These are phyloP conservation scores for Hirudinaria manillensis DNA, from an alignment of 2,888 invertebrate genomes.

Conservation along the genomic window DNA sequence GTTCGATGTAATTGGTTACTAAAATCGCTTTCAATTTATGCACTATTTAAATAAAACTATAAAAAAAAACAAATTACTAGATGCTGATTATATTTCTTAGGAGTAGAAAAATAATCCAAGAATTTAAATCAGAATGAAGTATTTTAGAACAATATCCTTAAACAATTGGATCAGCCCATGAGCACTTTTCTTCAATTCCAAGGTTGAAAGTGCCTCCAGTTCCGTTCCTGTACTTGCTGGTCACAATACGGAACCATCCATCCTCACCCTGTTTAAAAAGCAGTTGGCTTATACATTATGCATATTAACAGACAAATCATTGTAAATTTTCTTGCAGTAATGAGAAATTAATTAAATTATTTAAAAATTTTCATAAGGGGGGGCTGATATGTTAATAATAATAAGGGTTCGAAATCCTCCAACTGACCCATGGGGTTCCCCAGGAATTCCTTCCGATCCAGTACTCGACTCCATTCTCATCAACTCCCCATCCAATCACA, in stretches of 20 bases:
- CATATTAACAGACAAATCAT: neutral
- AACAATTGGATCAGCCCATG: slow-evolving; percentile 55
- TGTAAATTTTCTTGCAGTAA: no score
- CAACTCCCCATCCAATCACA: slow-evolving; percentile 56
- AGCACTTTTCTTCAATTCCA: slow-evolving; percentile 55
- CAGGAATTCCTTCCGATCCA: slow-evolving; percentile 57
- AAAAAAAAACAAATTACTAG: no score
- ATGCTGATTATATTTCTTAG: no score
- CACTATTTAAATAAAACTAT: no score
- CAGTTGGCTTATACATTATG: no score
- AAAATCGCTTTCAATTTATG: no score
- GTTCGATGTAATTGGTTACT: no score
- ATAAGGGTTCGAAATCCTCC: neutral
- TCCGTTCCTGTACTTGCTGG: slow-evolving; percentile 54
- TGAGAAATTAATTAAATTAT: neutral
- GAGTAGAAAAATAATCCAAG: no score
- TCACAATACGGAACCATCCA: slow-evolving; percentile 56
- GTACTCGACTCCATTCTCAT: slow-evolving; percentile 53
- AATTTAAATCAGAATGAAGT: no score
- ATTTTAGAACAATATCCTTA: no score
- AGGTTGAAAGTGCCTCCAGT: slow-evolving; percentile 55
- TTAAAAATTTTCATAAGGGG: neutral
- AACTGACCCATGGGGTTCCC: slow-evolving; percentile 55
- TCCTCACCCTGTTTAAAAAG: slow-evolving; percentile 48
- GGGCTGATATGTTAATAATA: neutral